Base-by-base conservation (phyloP, 2,888 invertebrate species). In the Saturnia pavonia region DNA sequence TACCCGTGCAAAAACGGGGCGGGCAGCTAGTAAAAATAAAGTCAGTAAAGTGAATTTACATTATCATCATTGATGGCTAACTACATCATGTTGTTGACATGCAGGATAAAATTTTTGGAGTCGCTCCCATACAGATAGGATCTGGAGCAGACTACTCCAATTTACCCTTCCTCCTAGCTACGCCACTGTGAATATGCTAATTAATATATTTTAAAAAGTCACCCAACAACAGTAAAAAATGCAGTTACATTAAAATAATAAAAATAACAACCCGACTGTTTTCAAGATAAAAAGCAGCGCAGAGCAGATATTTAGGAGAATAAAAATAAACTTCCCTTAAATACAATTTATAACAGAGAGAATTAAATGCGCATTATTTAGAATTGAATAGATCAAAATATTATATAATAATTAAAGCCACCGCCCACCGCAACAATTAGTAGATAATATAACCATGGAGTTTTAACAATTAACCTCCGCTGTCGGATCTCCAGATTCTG, bases 401-500 rank as follows among this genome's bases (percentile, higher is more conserved):
- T 51, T 25, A 57, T 57, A 22, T 1, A 22, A 65, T 40, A 9
- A 40, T 22, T 22, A 54, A 22, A 65, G 11, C 40, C n/a, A 40
- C 34, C 8, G 65, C 34, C 40, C 72, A 27, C 60, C 57, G 67
- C 2, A 72, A 75, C 27, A 25, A 67, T 54, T 27, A 25, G 25
- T 51, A 60, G 42, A n/a, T 4, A 63, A 68, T 51, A 25, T 1
- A 77, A 73, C 8, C 12, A 73, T 45, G 69, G 79, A 71, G 67
- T 76, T 68, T 54, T 14, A 22, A 40, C 51, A 40, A 57, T 11
- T 42, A 51, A 51, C 22, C 54, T 48, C 68, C 40, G 34, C 27
- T 48, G 45, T 34, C 16, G 65, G 40, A 40, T 65, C 40, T 42
- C 86, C 85, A 1, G 72, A 72, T 22, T 72, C 77, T 11, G 51